A percentile compares a stretch with the other conserved stretches of the same genome.
These are phyloP conservation scores for Campaea margaritaria DNA, from an alignment of 2,888 invertebrate species.

Conservation along the genomic window DNA sequence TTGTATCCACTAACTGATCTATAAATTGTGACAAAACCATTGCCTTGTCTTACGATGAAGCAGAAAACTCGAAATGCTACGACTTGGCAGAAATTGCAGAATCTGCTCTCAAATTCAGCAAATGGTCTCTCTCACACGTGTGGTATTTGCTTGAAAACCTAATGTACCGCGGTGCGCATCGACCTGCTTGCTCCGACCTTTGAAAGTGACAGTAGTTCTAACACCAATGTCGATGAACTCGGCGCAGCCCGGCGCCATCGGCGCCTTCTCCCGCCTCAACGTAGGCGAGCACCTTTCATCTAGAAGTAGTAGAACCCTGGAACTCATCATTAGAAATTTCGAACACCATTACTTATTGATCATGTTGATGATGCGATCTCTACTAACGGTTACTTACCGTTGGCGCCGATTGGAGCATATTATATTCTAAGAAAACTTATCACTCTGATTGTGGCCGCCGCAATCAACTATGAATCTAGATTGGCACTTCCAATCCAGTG, in stretches of 20 bases:
- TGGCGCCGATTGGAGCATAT: conserved; percentile 28
- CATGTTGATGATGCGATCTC: conserved; percentile 54
- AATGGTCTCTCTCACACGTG: background rate
- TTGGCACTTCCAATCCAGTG: conserved; percentile 25
- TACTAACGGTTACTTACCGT: conserved; percentile 51
- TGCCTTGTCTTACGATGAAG: too few species aligned
- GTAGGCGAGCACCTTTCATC: conserved; percentile 67
- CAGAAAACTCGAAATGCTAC: background rate
- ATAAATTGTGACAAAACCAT: too few species aligned
- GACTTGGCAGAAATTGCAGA: background rate
- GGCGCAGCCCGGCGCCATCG: conserved; percentile 45
- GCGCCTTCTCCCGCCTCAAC: conserved; percentile 59
- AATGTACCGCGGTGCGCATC: conserved; percentile 36
- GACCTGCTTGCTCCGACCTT: conserved; percentile 73
- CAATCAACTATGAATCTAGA: conserved; percentile 26
- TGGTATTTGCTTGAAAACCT: conserved; percentile 16
- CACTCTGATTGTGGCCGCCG: conserved; percentile 29
- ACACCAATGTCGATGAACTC: conserved; percentile 73
- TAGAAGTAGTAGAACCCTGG: conserved; percentile 50
- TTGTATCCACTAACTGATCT: too few species aligned
- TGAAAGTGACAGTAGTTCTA: conserved; percentile 81
- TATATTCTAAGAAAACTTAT: conserved; percentile 39
- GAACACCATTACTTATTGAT: conserved; percentile 52
- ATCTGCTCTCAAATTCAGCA: background rate
- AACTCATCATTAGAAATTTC: conserved; percentile 59